Conservation (phyloP, 37 sponge, comb jelly and placozoan genomes). For the Beroe forskalii region DNA sequence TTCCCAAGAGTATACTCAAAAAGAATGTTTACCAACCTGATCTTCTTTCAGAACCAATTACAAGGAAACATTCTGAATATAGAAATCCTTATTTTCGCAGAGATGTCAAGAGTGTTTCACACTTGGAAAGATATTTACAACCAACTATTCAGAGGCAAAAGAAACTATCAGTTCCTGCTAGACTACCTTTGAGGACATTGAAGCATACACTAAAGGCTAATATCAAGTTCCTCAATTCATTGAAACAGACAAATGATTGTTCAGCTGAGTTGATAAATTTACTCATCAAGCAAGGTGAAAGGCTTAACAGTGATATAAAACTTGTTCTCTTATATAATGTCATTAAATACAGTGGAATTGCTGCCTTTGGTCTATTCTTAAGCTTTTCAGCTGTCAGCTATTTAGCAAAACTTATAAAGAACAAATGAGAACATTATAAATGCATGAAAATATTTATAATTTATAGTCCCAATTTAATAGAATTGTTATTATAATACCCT, state of each 20-base stretch:
- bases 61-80: not conserved
- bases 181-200: not conserved
- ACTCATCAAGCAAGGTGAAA: not conserved
- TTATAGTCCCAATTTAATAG: too few species aligned
- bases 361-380: not conserved
- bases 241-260: slow-evolving; percentile 17
- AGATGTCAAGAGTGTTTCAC: slow-evolving; percentile 19
- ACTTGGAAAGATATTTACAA: not conserved
- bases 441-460: too few species aligned
- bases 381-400: not conserved
- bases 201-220: not conserved
- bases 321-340: not conserved
- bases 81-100: not conserved
- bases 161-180: slow-evolving; percentile 12
- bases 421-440: not conserved
- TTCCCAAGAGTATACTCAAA: slow-evolving; percentile 4
- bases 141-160: not conserved
- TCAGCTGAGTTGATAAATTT: not conserved
- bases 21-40: not conserved
- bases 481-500: too few species aligned
- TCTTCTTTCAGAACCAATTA: not conserved
- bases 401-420: not conserved
- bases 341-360: not conserved
- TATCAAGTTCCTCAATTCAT: slow-evolving; percentile 2
- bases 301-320: not conserved